Evolutionary conservation across 2,888 invertebrate species (phyloP).

Genomic region (Rhyacophila evoluta): DNA sequence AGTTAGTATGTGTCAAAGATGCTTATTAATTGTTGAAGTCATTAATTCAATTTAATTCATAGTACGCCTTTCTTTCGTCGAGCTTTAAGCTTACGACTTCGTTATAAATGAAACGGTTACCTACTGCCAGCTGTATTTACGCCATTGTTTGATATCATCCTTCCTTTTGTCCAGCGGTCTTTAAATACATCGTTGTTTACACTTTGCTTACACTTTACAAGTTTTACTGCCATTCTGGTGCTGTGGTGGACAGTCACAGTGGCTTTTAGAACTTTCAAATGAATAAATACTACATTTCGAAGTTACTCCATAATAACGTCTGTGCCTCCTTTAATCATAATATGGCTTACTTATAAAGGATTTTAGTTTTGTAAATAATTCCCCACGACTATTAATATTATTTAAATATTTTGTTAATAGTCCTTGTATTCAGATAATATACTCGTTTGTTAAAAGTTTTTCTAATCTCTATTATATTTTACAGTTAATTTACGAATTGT

Average conservation of each 20-base stretch:
- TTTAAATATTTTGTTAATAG: no score
- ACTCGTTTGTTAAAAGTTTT: no score
- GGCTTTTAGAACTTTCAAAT: slow-evolving; percentile 5
- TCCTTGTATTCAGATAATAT: no score
- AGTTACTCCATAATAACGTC: background rate
- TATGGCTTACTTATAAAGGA: background rate
- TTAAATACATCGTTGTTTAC: slow-evolving; percentile 22
- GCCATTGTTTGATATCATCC: slow-evolving; percentile 9
- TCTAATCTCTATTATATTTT: no score
- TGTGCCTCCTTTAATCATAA: background rate
- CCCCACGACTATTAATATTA: no score
- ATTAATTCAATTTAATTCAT: no score
- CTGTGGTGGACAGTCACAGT: slow-evolving; percentile 20
- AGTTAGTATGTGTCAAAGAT: no score
- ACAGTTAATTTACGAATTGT: no score
- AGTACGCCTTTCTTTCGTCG: no score
- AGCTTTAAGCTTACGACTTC: background rate
- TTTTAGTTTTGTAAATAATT: background rate
- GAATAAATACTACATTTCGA: slow-evolving; percentile 4
- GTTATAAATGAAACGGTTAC: slow-evolving; percentile 12
- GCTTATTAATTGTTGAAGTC: no score
- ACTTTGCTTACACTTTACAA: slow-evolving; percentile 19
- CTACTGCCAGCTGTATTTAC: slow-evolving; percentile 18
- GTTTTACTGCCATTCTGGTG: background rate
- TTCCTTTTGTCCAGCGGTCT: slow-evolving; percentile 18